phyloP scores from a whole-genome alignment of 2,113 vertebrate species.

The Peromyscus californicus region DNA sequence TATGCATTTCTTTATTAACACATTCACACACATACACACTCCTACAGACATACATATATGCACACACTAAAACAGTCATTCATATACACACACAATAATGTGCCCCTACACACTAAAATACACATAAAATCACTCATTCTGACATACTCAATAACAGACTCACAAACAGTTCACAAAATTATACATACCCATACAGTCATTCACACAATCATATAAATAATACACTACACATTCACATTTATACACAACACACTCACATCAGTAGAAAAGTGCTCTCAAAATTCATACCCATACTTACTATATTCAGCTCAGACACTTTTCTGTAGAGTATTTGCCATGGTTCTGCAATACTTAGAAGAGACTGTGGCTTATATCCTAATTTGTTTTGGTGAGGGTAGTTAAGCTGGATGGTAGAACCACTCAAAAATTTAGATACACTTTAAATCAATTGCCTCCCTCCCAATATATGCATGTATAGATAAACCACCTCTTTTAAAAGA shows the following conservation, averaged over 20 bases:
- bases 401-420: neutral
- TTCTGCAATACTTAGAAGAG: neutral
- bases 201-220: neutral
- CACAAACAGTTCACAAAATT: neutral
- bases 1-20: neutral
- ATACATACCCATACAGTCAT: neutral
- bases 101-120: neutral
- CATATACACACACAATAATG: neutral
- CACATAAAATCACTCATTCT: neutral
- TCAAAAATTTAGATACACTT: neutral
- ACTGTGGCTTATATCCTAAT: neutral
- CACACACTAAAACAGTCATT: neutral
- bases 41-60: neutral
- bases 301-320: neutral
- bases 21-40: neutral
- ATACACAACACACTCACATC: neutral
- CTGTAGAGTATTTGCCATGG: neutral
- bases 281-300: neutral
- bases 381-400: constrained; percentile 31
- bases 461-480: neutral
- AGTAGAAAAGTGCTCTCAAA: neutral
- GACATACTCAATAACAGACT: neutral
- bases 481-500: neutral
- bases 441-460: neutral
- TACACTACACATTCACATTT: neutral